phyloP scores from a whole-genome alignment of 1,140 invertebrate species.

The Megalopta genalis region DNA sequence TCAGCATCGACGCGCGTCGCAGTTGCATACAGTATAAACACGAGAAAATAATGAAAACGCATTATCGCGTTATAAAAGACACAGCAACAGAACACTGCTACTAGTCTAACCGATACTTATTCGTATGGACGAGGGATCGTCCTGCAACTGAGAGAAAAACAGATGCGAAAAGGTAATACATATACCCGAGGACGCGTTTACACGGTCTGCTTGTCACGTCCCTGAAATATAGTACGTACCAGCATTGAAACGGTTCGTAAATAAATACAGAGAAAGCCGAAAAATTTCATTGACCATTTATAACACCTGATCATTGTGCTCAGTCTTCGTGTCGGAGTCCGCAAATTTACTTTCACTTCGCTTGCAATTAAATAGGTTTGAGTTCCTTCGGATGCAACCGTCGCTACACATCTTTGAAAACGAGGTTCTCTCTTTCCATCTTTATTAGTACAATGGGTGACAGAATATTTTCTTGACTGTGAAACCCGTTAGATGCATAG shows the following conservation, averaged over 20 bases:
- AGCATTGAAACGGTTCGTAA: background rate
- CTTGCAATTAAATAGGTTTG: slow-evolving; percentile 16
- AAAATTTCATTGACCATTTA: slow-evolving; percentile 39
- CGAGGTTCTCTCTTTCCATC: background rate
- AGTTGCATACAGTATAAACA: slow-evolving; percentile 23
- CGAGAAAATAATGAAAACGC: background rate
- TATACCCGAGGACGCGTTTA: slow-evolving; percentile 42
- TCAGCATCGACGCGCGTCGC: background rate
- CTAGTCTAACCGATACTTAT: background rate
- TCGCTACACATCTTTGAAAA: background rate
- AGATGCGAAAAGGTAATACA: slow-evolving; percentile 35
- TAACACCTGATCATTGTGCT: slow-evolving; percentile 40
- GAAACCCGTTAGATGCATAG: background rate
- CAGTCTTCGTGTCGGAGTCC: slow-evolving; percentile 27
- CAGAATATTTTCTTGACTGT: background rate
- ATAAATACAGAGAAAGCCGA: slow-evolving; percentile 35
- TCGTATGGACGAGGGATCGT: background rate
- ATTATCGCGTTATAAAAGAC: background rate
- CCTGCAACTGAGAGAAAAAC: slow-evolving; percentile 3
- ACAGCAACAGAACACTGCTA: background rate
- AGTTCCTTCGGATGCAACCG: background rate
- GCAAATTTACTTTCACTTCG: slow-evolving; percentile 45
- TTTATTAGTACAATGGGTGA: background rate
- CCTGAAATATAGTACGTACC: background rate
- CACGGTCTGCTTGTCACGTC: slow-evolving; percentile 45